These are phyloP conservation scores for Lytechinus variegatus DNA, from an alignment of 35 echinoderm and acorn worm genomes.

Conservation along the genomic window DNA sequence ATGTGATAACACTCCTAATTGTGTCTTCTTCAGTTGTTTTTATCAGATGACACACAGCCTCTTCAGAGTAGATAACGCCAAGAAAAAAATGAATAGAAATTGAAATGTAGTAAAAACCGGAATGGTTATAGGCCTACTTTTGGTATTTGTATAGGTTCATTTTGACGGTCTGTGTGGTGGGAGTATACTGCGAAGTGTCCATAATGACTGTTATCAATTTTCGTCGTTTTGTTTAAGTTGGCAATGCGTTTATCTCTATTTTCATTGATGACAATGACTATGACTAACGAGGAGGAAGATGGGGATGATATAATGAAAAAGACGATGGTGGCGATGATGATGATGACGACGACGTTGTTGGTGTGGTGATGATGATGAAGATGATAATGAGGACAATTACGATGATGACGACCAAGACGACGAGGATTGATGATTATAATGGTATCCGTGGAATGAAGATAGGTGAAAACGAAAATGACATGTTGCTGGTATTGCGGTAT, in stretches of 20 bases:
- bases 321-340: background rate
- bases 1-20: background rate
- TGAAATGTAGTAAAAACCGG: too few relatives aligned
- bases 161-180: too few relatives aligned
- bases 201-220: too few relatives aligned
- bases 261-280: background rate
- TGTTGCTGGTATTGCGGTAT: background rate
- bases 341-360: background rate
- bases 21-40: background rate
- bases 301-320: background rate
- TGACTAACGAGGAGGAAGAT: background rate
- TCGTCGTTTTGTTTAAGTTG: too few relatives aligned
- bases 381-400: background rate
- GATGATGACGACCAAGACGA: background rate
- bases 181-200: too few relatives aligned
- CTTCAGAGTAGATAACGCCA: background rate
- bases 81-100: too few relatives aligned
- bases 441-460: background rate
- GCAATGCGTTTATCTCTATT: background rate
- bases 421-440: background rate
- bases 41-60: background rate
- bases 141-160: too few relatives aligned
- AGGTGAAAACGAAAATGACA: background rate
- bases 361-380: background rate
- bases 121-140: too few relatives aligned